phyloP scores from a whole-genome alignment of 1,140 invertebrate species.

The Bombus haemorrhoidalis region DNA sequence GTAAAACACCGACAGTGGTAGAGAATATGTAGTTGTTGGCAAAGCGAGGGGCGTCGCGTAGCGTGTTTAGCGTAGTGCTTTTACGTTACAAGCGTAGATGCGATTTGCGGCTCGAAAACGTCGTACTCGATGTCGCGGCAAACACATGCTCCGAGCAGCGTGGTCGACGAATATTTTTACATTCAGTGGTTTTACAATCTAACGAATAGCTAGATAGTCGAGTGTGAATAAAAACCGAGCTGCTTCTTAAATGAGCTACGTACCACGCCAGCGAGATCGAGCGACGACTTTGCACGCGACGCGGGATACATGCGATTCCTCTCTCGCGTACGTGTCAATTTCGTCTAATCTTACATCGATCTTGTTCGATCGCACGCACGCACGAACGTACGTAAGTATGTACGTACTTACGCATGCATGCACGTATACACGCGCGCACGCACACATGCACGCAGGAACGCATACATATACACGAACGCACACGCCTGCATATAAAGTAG shows the following conservation, averaged over 20 bases:
- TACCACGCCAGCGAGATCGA: neutral
- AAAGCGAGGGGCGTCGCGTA: neutral
- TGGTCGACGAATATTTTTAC: slow-evolving; percentile 1
- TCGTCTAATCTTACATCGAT: neutral
- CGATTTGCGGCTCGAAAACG: neutral
- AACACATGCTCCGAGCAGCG: neutral
- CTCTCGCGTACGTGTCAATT: neutral
- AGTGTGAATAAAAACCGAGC: neutral
- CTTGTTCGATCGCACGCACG: neutral
- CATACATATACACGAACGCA: neutral
- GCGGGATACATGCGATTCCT: neutral
- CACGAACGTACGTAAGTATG: neutral
- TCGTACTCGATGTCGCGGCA: neutral
- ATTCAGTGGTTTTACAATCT: neutral
- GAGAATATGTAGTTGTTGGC: neutral
- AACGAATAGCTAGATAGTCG: neutral
- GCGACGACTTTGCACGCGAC: neutral
- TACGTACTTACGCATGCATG: neutral
- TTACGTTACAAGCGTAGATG: slow-evolving; percentile 5
- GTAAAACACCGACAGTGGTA: neutral
- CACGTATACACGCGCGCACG: neutral
- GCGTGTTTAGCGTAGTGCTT: neutral
- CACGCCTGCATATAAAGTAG: neutral
- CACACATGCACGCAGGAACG: neutral
- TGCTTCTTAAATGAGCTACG: neutral